Percentiles rank a stretch among this genome's conserved stretches.
Conservation (phyloP, 2,113 vertebrate genomes). For the Heptranchias perlo region DNA sequence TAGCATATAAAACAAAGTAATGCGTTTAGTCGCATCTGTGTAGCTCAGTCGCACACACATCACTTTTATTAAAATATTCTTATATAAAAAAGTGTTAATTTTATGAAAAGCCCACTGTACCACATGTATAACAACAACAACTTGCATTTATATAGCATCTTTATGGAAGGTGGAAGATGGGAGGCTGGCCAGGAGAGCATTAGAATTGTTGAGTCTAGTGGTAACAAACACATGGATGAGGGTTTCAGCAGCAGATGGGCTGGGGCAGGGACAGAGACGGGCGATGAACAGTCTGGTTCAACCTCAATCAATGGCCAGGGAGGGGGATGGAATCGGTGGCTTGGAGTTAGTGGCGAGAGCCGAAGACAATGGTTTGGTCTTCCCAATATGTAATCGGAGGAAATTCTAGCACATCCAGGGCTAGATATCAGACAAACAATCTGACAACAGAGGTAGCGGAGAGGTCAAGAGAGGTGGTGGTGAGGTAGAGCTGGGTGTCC, state of each 20-base stretch:
- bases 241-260: too few relatives aligned
- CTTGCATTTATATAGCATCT: neutral
- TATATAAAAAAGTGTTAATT: neutral
- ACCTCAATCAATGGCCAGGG: neutral
- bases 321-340: neutral
- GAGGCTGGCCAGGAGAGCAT: neutral
- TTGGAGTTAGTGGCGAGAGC: neutral
- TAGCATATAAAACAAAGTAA: conserved; percentile 43
- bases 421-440: neutral
- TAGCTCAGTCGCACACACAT: neutral
- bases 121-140: neutral
- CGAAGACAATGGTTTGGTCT: too few relatives aligned
- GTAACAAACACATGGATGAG: neutral
- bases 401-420: neutral
- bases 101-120: neutral
- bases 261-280: neutral
- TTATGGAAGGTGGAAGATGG: neutral
- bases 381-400: neutral
- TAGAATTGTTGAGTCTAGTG: neutral
- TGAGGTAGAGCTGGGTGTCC: too few relatives aligned
- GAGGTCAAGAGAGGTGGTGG: too few relatives aligned
- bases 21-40: neutral
- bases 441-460: neutral
- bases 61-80: too few relatives aligned
- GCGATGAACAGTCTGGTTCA: neutral